phyloP scores from a whole-genome alignment of 2,113 vertebrate species.

The Probosciger aterrimus region DNA sequence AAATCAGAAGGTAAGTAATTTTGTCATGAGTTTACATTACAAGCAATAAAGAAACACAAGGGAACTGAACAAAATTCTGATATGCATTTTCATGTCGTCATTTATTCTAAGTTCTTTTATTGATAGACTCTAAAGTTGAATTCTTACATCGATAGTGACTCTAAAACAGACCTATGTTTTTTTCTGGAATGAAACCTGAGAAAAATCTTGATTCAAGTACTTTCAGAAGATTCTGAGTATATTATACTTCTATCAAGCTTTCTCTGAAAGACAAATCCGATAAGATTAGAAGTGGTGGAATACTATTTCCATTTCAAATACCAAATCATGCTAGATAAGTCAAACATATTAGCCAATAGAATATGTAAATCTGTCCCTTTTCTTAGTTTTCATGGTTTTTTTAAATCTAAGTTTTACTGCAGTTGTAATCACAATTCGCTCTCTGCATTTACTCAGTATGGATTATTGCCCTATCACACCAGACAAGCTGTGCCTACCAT shows the following conservation, averaged over 20 bases:
- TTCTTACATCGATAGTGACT: not conserved
- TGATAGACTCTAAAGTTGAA: not conserved
- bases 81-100: not conserved
- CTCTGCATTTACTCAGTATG: not conserved
- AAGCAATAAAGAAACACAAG: not conserved
- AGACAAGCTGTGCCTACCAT: not conserved
- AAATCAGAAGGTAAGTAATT: conserved; percentile 88
- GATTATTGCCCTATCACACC: not conserved
- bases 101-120: not conserved
- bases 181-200: not conserved
- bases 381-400: not conserved
- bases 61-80: not conserved
- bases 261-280: not conserved
- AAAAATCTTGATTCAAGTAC: not conserved
- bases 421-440: not conserved
- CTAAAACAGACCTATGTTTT: not conserved
- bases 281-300: not conserved
- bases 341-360: not conserved
- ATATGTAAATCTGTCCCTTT: not conserved
- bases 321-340: not conserved
- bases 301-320: not conserved
- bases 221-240: not conserved
- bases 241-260: not conserved
- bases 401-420: not conserved
- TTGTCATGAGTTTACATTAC: not conserved